Evolutionary conservation across 2,888 invertebrate species (phyloP).

Genomic region (Luffia ferchaultella): DNA sequence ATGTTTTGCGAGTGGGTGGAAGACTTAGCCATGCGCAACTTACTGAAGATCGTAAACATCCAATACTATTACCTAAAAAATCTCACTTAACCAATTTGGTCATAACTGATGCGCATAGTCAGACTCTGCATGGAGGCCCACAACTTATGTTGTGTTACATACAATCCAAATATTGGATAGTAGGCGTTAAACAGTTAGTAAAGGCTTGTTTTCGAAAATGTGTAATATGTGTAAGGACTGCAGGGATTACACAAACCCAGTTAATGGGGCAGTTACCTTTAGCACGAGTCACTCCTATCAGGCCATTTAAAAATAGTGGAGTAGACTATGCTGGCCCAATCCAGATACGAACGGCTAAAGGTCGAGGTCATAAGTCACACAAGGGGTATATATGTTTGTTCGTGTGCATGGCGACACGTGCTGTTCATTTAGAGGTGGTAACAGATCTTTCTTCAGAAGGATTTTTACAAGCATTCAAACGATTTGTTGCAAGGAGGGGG

Average conservation of each 20-base stretch:
- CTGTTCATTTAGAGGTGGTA: too few species aligned
- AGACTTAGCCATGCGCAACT: too few species aligned
- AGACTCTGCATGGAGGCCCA: conserved; percentile 18
- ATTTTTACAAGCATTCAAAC: too few species aligned
- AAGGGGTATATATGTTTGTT: too few species aligned
- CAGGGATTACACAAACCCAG: conserved; percentile 6
- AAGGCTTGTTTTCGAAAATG: conserved; percentile 15
- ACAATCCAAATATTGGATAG: conserved; percentile 19
- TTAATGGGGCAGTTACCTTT: conserved; percentile 11
- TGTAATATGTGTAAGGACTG: conserved; percentile 13
- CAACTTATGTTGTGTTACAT: conserved; percentile 18
- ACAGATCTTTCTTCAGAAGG: too few species aligned
- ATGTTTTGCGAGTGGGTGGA: too few species aligned
- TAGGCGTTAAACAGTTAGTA: conserved; percentile 15
- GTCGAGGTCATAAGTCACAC: too few species aligned
- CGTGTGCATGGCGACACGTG: too few species aligned
- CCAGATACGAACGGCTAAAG: too few species aligned
- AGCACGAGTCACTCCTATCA: conserved; percentile 8
- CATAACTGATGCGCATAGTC: conserved; percentile 16
- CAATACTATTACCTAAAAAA: conserved; percentile 12
- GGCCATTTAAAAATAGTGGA: conserved; percentile 6
- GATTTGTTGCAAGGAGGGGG: too few species aligned
- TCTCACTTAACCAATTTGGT: conserved; percentile 15
- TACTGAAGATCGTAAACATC: too few species aligned
- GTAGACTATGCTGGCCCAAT: conserved; percentile 9